A percentile compares a stretch with the other conserved stretches of the same genome.
These are phyloP conservation scores for Zoanthus gigantus DNA, from an alignment of 92 coral and sea anemone species.

Conservation along the genomic window DNA sequence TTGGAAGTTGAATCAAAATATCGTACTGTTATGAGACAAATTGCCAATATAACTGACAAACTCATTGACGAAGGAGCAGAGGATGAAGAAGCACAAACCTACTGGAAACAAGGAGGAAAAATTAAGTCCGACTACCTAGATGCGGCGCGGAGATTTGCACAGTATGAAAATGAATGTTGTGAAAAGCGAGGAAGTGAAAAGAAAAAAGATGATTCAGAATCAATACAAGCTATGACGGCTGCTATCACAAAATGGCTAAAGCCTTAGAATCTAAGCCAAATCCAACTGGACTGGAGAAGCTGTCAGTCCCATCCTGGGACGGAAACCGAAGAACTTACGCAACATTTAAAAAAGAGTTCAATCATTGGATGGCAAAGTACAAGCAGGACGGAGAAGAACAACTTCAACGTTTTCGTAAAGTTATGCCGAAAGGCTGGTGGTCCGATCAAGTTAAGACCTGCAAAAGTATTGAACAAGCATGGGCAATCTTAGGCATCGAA, in stretches of 20 bases:
- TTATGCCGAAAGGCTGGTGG: conserved; percentile 45
- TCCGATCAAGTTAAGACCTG: conserved; percentile 39
- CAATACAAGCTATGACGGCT: conserved; percentile 48
- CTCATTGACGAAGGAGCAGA: conserved; percentile 38
- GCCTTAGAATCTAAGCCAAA: conserved; percentile 44
- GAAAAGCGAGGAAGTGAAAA: conserved; percentile 37
- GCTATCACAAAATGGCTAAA: conserved; percentile 44
- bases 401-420: conserved; percentile 41
- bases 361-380: conserved; percentile 32
- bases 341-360: conserved; percentile 41
- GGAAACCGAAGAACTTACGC: conserved; percentile 48
- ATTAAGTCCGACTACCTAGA: conserved; percentile 51
- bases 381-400: conserved; percentile 38
- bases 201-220: conserved; percentile 6
- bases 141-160: conserved; percentile 43
- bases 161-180: conserved; percentile 57
- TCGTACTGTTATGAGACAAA: conserved; percentile 32
- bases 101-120: conserved; percentile 52
- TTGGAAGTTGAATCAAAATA: conserved; percentile 62
- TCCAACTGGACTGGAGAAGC: conserved; percentile 41
- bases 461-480: conserved; percentile 35
- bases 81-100: conserved; percentile 40
- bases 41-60: conserved; percentile 12
- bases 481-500: conserved; percentile 23
- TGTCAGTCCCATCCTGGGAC: conserved; percentile 53